Percentiles rank a stretch among this genome's conserved stretches.
These are phyloP conservation scores for Thalpophila matura DNA, from an alignment of 2,888 invertebrate genomes.

Conservation along the genomic window DNA sequence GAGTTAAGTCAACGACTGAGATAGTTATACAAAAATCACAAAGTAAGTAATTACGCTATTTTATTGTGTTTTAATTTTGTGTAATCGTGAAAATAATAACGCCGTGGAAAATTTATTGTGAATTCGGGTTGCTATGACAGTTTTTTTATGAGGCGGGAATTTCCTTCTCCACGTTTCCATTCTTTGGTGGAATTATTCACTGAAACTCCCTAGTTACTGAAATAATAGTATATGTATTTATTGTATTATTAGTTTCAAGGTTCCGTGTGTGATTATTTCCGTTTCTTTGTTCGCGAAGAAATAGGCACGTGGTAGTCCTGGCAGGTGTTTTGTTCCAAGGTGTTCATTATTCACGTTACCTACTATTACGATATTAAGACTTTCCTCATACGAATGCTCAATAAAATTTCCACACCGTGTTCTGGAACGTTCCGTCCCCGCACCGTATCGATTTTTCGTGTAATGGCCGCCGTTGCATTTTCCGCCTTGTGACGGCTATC, in stretches of 20 bases:
- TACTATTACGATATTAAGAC: not conserved
- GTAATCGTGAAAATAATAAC: not conserved
- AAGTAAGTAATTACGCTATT: constrained; percentile 74
- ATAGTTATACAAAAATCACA: constrained; percentile 72
- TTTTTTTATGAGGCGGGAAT: constrained; percentile 5
- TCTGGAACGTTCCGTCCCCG: constrained; percentile 77
- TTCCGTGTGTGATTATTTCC: not conserved
- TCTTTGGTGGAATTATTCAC: constrained; percentile 7
- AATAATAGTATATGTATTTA: not conserved
- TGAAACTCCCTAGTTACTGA: not conserved
- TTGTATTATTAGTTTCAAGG: not conserved
- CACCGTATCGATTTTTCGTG: constrained; percentile 74
- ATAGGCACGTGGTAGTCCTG: constrained; percentile 45
- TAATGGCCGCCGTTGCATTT: constrained; percentile 71
- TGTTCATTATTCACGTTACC: not conserved
- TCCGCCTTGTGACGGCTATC: not conserved
- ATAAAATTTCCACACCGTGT: constrained; percentile 36
- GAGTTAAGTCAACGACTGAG: constrained; percentile 79
- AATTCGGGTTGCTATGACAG: constrained; percentile 1
- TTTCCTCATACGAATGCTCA: not conserved
- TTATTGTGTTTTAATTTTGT: constrained; percentile 9
- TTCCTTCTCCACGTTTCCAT: constrained; percentile 19
- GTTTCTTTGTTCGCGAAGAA: constrained; percentile 38
- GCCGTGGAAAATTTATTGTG: not conserved
- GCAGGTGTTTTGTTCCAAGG: constrained; percentile 21